Conservation (phyloP, 2,888 invertebrate species). For the Ischnus inquisitorius region DNA sequence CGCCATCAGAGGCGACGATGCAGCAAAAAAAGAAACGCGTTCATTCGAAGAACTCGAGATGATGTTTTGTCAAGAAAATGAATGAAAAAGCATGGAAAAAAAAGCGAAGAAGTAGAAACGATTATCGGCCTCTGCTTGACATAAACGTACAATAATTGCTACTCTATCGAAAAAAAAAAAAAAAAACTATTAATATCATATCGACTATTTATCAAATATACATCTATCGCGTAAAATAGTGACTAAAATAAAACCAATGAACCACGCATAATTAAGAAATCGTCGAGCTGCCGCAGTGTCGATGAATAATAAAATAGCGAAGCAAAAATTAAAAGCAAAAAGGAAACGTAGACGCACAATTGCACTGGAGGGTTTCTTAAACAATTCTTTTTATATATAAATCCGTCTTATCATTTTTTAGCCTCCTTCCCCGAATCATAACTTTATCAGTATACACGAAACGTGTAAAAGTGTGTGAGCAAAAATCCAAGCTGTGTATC, state of each 20-base stretch:
- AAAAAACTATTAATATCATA: constrained; percentile 44
- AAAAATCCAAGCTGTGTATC: constrained; percentile 32
- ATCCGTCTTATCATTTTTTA: constrained; percentile 20
- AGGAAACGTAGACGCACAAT: constrained; percentile 44
- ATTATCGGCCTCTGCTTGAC: constrained; percentile 63
- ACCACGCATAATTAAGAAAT: constrained; percentile 35
- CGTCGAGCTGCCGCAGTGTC: constrained; percentile 17
- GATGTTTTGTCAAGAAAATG: constrained; percentile 35
- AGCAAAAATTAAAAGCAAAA: constrained; percentile 2
- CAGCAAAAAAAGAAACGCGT: constrained; percentile 8
- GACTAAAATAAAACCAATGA: constrained; percentile 29
- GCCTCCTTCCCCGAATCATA: not conserved
- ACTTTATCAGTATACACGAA: not conserved
- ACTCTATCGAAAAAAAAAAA: constrained; percentile 36
- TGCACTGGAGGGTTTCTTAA: constrained; percentile 34
- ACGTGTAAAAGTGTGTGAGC: constrained; percentile 13
- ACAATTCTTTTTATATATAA: not conserved
- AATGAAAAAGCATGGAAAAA: constrained; percentile 2
- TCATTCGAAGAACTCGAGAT: constrained; percentile 11
- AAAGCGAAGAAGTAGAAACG: constrained; percentile 15
- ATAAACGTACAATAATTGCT: constrained; percentile 59
- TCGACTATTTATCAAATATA: constrained; percentile 31
- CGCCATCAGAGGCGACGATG: constrained; percentile 11
- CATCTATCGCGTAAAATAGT: constrained; percentile 32
- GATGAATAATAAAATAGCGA: constrained; percentile 4